Evolutionary conservation across 2,113 vertebrate genomes (phyloP).

Genomic region (Hucho hucho): DNA sequence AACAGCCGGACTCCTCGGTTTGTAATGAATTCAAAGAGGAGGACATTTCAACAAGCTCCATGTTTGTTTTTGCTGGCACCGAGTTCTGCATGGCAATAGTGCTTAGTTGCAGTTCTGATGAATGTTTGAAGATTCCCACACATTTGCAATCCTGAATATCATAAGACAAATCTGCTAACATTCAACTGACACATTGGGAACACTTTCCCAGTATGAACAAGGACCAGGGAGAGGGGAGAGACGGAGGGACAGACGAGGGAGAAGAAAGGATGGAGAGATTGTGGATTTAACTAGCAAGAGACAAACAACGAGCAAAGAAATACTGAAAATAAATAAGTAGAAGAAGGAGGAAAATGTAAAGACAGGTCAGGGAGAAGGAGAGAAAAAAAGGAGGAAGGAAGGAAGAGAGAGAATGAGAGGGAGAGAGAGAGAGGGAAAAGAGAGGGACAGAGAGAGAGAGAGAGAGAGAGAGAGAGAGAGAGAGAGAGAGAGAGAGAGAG

Average conservation of each 20-base stretch:
- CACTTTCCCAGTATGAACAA: constrained; percentile 50
- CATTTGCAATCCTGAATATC: constrained; percentile 60
- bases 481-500: no score
- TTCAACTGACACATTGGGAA: constrained; percentile 60
- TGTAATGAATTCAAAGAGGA: constrained; percentile 50
- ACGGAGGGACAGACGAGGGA: constrained; percentile 15
- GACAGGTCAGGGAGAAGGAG: constrained; percentile 6
- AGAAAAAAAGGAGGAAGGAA: constrained; percentile 4
- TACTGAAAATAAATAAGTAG: no score
- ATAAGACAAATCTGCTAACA: constrained; percentile 71
- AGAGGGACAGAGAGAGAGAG: no score
- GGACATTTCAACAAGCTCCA: constrained; percentile 52
- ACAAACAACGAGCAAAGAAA: not conserved
- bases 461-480: no score
- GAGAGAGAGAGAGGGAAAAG: no score
- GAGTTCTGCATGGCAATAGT: constrained; percentile 51
- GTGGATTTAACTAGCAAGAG: constrained; percentile 1
- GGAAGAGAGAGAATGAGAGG: not conserved
- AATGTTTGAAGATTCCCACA: constrained; percentile 70
- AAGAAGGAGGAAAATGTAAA: no score
- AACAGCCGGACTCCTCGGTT: constrained; percentile 17
- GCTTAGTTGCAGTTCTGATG: constrained; percentile 48
- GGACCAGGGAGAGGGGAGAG: constrained; percentile 25
- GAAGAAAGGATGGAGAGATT: not conserved
- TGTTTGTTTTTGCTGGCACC: constrained; percentile 71